Evolutionary conservation across 1,140 invertebrate species (phyloP).

Genomic region (Drosophila littoralis): DNA sequence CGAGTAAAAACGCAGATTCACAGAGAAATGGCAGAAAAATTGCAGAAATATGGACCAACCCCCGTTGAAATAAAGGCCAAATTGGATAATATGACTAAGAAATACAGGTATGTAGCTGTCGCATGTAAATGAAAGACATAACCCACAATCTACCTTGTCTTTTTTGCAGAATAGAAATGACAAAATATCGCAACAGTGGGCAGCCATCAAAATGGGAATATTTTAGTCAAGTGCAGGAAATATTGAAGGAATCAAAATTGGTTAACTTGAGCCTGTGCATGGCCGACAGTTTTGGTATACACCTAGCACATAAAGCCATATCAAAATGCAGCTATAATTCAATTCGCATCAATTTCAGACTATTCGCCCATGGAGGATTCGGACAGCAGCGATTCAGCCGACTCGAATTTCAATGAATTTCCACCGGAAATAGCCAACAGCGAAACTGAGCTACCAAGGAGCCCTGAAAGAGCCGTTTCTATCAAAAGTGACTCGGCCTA

Average conservation of each 20-base stretch:
- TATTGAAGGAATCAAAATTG: conserved; percentile 19
- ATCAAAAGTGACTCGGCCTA: not conserved
- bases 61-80: conserved; percentile 44
- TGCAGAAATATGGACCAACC: conserved; percentile 27
- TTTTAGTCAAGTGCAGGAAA: conserved; percentile 24
- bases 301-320: not conserved
- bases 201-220: conserved; percentile 28
- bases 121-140: not conserved
- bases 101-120: conserved; percentile 38
- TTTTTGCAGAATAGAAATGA: conserved; percentile 28
- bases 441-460: not conserved
- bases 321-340: too few relatives aligned
- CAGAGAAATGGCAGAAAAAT: conserved; percentile 39
- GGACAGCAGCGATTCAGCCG: conserved; percentile 3
- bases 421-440: not conserved
- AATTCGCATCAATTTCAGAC: not conserved
- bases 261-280: conserved; percentile 5
- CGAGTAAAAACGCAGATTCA: conserved; percentile 12
- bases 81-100: conserved; percentile 46
- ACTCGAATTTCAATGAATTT: not conserved
- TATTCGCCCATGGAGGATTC: conserved; percentile 25
- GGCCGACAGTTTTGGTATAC: conserved; percentile 7
- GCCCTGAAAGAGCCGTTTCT: not conserved
- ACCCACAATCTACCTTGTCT: not conserved
- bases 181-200: not conserved